Evolutionary conservation across 1,140 invertebrate genomes (phyloP), one percentile per base, ranked within the genome.

Genomic region (Achroia grisella): DNA sequence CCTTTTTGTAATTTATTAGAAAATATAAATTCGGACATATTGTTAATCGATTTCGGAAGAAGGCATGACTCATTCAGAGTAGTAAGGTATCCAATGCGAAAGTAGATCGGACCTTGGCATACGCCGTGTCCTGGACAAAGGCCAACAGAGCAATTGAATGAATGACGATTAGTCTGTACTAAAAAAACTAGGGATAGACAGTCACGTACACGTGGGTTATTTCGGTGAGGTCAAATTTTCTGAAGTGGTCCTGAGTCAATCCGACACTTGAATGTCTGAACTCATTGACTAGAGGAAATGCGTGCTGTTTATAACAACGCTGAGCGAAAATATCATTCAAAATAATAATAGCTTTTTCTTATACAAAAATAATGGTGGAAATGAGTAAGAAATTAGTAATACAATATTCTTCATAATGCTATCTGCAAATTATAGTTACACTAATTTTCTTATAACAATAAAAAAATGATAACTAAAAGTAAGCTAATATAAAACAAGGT

Each of bases 121-220:
- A 56, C 56, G 46, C 54, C 42, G 55, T 60, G 57, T 72, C 65
- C 75, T 81, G 79, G 79, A 71, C 51, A 55, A 61, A 73, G 65
- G 73, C 79, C 79, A 83, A 72, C 50, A 49, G 43, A 47, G 48
- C 67, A 65, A 76, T 83, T 81, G 73, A 83, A 83, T 81, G 71
- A 78, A 68, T 79, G 71, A 80, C 71, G 77, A 74, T 77, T 67
- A 43, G 59, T 56, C 65, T 52, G 55, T 59, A 55, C 61, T 23
- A 23, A 68, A 76, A 76, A 64, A 68, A 62, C 52, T 59, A 67
- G 68, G 63, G 68, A 62, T 72, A 74, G 62, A 74, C 70, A 62
- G 67, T 71, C 76, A 78, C 45, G 45, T 32, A 50, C 62, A 65
- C 60, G 60, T 61, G 51, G 43, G 76, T 75, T 83, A 83, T 83